These are phyloP conservation scores for Danio choprae DNA, from an alignment of 2,797 vertebrate genomes.

Conservation along the genomic window DNA sequence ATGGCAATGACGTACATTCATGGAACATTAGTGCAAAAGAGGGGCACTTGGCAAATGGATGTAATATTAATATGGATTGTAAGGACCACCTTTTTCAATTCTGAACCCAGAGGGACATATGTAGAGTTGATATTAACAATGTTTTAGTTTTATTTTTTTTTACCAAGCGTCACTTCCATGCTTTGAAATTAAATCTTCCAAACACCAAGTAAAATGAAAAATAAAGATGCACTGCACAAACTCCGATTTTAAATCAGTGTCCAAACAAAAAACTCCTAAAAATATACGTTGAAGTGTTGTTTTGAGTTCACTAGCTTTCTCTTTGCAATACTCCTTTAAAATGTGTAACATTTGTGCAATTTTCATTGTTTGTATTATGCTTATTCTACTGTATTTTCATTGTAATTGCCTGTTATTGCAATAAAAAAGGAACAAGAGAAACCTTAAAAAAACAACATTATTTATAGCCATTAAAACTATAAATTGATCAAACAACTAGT, in stretches of 20 bases:
- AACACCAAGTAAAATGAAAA: constrained; percentile 46
- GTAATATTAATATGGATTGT: constrained; percentile 15
- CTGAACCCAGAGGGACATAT: constrained; percentile 20
- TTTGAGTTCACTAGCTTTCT: no score
- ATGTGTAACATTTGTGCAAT: no score
- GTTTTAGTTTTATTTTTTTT: background rate
- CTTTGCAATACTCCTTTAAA: no score
- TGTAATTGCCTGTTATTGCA: no score
- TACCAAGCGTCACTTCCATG: constrained; percentile 40
- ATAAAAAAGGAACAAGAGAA: background rate
- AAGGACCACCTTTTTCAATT: background rate
- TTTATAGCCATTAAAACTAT: background rate
- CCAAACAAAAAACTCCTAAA: no score
- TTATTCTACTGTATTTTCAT: no score
- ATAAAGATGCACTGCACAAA: constrained; percentile 22
- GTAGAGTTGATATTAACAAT: background rate
- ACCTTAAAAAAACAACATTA: background rate
- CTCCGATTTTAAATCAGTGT: background rate
- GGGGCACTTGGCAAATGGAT: constrained; percentile 54
- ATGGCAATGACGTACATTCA: constrained; percentile 34
- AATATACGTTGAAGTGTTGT: no score
- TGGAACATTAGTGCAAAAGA: constrained; percentile 44
- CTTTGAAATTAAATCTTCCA: constrained; percentile 38
- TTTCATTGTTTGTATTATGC: no score
- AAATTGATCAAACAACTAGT: background rate